Conservation (phyloP, 53 echinoderm and acorn worm species). For the Holothuria leucospilota region DNA sequence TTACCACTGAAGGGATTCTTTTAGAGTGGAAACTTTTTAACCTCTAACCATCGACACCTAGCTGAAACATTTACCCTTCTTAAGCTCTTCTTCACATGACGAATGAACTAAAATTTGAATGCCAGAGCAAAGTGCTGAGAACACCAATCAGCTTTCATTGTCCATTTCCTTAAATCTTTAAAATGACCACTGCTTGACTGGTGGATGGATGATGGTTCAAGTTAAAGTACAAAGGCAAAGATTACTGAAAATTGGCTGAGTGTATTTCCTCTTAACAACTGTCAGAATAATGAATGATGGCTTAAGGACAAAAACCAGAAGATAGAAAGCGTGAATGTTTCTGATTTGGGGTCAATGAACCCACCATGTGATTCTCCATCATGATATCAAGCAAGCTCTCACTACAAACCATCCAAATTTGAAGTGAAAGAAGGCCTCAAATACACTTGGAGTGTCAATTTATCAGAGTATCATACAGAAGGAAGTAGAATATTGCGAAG, state of each 20-base stretch:
- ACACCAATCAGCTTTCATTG: too few species aligned
- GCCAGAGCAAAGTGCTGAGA: too few species aligned
- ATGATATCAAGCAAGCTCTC: slow-evolving; percentile 6
- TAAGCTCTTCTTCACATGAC: too few species aligned
- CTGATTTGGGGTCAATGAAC: slow-evolving; percentile 35
- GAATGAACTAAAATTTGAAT: too few species aligned
- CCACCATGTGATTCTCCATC: not conserved
- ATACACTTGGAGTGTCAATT: slow-evolving; percentile 39
- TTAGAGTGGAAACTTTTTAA: too few species aligned
- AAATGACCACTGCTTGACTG: too few species aligned
- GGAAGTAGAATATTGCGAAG: slow-evolving; percentile 35
- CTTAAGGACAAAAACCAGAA: slow-evolving; percentile 19
- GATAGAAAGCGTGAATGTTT: not conserved
- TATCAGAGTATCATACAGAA: slow-evolving; percentile 35
- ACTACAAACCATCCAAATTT: slow-evolving; percentile 16
- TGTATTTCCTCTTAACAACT: slow-evolving; percentile 13
- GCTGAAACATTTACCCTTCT: too few species aligned
- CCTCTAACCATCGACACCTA: too few species aligned
- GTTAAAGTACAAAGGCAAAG: too few species aligned
- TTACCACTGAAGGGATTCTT: too few species aligned
- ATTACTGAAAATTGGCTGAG: slow-evolving; percentile 3
- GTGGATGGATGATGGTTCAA: too few species aligned
- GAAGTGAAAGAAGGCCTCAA: slow-evolving; percentile 45
- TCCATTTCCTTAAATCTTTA: too few species aligned
- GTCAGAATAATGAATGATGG: slow-evolving; percentile 39